Evolutionary conservation across 2,113 vertebrate species (phyloP), one percentile per base, ranked within the genome.

Genomic region (Trogon surrucura): DNA sequence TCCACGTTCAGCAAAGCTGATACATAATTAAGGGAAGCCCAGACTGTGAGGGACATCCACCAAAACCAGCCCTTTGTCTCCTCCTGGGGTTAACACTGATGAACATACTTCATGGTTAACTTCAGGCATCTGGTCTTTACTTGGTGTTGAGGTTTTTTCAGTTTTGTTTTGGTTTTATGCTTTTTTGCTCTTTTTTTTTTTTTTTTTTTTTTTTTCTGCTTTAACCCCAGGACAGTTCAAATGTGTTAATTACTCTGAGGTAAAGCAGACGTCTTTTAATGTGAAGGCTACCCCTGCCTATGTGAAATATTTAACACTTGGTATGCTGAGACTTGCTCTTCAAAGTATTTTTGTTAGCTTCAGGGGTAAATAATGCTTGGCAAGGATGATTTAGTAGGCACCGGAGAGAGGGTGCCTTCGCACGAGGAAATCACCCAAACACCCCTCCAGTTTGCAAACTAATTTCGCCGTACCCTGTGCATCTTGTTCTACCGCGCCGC

Each of bases 251-350:
- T 91, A 94, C 57, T 51, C 38, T 0, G 4, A 72, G 87, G 91
- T 81, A 81, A 95, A 92, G 54, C 18, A 95, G 80, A 82, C 50
- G 53, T 91, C 93, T 94, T 96, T 91, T 95, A 92, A 92, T 58
- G 91, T 92, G 93, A 91, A 96, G 94, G 91, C 95, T 97, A 91
- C 77, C 91, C 77, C 79, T 80, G 70, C 51, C 45, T 90, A 77
- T 66, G 89, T 85, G 93, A 93, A 96, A 95, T 93, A 91, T 94
- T 96, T 96, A 96, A 96, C 95, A 83, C 95, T 96, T 97, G 90
- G 34, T 95, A 74, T 86, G 88, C 94, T 97, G 88, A 95, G 91
- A 95, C 95, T 95, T 96, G 96, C 65, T 96, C 95, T 95, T 97
- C 95, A 97, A 96, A 96, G 95, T 64, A 32, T 44, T 95, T 91